Conservation (phyloP, 2,797 vertebrate genomes). For the Crossoptilon crossoptilon region DNA sequence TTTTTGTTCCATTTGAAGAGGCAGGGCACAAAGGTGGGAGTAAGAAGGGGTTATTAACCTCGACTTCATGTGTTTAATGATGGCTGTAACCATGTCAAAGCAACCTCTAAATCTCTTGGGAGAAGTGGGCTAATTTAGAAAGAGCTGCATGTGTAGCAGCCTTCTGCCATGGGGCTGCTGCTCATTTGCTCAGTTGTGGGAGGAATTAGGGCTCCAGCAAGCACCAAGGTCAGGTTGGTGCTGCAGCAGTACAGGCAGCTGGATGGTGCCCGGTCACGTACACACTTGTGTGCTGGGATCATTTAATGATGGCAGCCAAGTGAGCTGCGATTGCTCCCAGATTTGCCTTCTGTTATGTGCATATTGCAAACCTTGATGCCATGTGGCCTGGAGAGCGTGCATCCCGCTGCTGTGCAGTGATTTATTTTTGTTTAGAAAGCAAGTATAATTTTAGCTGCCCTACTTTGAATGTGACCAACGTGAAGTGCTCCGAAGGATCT, state of each 20-base stretch:
- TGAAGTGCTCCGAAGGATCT: neutral
- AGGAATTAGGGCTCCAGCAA: neutral
- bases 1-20: neutral
- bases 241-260: neutral
- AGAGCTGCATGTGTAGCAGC: neutral
- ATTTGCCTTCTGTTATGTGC: neutral
- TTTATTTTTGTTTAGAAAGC: neutral
- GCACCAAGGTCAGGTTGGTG: neutral
- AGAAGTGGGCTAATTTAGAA: neutral
- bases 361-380: neutral
- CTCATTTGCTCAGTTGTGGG: neutral
- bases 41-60: neutral
- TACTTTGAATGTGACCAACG: constrained; percentile 14
- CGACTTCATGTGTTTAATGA: neutral
- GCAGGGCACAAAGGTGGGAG: neutral
- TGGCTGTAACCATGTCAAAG: neutral
- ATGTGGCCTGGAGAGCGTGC: neutral
- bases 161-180: neutral
- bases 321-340: neutral
- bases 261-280: neutral
- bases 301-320: neutral
- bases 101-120: neutral
- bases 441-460: constrained; percentile 61
- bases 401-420: neutral
- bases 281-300: accelerated